phyloP scores from a whole-genome alignment of 2,113 vertebrate species.

The Chinchilla lanigera region DNA sequence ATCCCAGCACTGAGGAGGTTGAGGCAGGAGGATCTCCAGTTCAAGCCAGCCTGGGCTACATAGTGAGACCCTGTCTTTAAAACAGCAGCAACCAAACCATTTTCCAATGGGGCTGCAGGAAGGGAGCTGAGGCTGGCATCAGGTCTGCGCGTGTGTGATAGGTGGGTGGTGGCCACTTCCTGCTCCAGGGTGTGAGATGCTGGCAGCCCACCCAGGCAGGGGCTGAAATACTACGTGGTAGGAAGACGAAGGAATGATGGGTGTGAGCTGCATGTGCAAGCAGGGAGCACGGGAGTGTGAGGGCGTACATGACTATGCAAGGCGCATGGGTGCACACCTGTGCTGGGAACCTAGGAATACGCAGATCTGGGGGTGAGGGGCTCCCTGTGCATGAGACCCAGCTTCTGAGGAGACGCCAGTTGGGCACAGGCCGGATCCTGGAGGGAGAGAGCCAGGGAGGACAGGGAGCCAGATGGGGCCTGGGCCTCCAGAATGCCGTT shows the following conservation, averaged over 20 bases:
- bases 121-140: not conserved
- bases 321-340: not conserved
- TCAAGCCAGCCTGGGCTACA: not conserved
- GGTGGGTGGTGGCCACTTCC: accelerated
- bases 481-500: not conserved
- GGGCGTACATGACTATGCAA: not conserved
- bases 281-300: not conserved
- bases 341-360: not conserved
- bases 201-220: not conserved
- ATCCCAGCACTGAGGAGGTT: not conserved
- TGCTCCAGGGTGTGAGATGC: too few relatives aligned
- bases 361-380: not conserved
- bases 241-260: not conserved
- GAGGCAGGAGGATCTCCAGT: not conserved
- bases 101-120: not conserved
- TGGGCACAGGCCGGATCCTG: not conserved
- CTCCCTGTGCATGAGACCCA: not conserved
- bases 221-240: not conserved
- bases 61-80: not conserved
- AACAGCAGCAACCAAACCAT: not conserved
- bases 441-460: not conserved
- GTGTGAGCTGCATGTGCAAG: not conserved
- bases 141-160: not conserved
- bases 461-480: not conserved
- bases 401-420: not conserved